Conservation (phyloP, 2,797 vertebrate species). For the Danio tinwini region DNA sequence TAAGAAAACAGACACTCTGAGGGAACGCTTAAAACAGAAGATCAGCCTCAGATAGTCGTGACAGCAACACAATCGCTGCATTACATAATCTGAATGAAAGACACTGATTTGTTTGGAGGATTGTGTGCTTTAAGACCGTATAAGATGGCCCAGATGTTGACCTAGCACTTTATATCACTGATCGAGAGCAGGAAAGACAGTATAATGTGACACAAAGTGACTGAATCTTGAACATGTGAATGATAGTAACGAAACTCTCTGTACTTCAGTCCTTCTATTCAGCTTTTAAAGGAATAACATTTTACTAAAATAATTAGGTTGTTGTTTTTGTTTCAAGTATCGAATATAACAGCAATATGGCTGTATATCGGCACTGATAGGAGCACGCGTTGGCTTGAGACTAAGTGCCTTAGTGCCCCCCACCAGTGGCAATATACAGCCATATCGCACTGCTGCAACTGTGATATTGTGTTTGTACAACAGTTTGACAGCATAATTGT, state of each 20-base stretch:
- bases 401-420: no score
- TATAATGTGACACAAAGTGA: neutral
- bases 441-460: no score
- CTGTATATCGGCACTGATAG: no score
- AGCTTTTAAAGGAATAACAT: neutral
- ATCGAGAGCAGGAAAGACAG: neutral
- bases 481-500: no score
- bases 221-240: neutral
- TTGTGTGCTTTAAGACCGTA: conserved; percentile 6
- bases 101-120: neutral
- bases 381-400: no score
- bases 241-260: neutral
- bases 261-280: neutral
- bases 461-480: no score
- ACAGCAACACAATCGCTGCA: conserved; percentile 18
- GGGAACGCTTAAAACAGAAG: conserved; percentile 62
- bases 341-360: neutral
- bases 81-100: conserved; percentile 18
- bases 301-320: neutral
- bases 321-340: neutral
- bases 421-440: no score
- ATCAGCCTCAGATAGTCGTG: conserved; percentile 47
- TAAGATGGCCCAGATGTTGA: conserved; percentile 30
- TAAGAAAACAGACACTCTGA: conserved; percentile 69
- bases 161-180: neutral